Evolutionary conservation across 2,113 vertebrate genomes (phyloP).

Genomic region (Ifrita kowaldi): DNA sequence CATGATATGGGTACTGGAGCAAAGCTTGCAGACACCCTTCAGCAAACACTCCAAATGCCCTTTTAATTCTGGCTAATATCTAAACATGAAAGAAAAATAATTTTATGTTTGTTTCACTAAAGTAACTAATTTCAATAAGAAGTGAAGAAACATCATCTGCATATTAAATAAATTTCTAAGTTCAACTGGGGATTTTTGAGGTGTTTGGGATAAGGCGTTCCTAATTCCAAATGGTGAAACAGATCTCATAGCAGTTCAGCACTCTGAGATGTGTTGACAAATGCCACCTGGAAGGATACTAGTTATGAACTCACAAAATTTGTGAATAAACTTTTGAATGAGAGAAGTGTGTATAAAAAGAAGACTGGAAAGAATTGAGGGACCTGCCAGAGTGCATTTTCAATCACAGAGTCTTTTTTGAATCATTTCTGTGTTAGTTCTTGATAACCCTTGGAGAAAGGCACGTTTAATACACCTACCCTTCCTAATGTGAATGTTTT

Average conservation of each 20-base stretch:
- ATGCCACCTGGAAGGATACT: not conserved
- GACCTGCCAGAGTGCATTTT: not conserved
- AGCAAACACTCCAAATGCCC: not conserved
- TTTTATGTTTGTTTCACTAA: not conserved
- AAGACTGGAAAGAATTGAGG: not conserved
- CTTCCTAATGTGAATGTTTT: not conserved
- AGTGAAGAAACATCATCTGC: not conserved
- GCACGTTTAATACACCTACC: not conserved
- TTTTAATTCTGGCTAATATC: not conserved
- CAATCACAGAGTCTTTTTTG: not conserved
- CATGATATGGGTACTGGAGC: fast-evolving
- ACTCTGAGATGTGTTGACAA: not conserved
- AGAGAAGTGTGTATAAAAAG: not conserved
- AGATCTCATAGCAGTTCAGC: not conserved
- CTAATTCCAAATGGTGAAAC: not conserved
- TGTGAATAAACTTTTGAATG: not conserved
- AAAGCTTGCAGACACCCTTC: not conserved
- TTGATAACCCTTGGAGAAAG: not conserved
- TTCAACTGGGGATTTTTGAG: not conserved
- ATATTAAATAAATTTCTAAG: not conserved
- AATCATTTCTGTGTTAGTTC: not conserved
- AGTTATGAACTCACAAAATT: not conserved
- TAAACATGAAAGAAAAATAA: not conserved
- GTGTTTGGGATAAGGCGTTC: not conserved
- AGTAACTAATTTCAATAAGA: not conserved